Evolutionary conservation across 2,797 vertebrate species (phyloP).

Genomic region (Nannoperca australis): DNA sequence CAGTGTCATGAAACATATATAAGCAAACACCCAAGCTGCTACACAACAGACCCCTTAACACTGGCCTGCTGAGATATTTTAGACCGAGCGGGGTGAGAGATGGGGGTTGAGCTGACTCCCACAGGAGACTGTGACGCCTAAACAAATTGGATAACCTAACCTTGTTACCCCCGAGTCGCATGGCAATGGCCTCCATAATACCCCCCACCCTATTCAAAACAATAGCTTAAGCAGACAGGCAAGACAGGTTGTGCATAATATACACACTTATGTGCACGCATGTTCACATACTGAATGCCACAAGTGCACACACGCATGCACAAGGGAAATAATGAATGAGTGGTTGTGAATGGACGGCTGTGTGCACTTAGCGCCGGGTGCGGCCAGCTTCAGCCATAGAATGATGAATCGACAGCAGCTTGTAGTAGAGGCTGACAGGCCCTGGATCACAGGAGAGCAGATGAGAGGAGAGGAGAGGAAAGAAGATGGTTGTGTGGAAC

Average conservation of each 20-base stretch:
- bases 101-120: constrained; percentile 72
- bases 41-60: constrained; percentile 50
- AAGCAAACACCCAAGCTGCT: constrained; percentile 63
- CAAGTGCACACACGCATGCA: constrained; percentile 51
- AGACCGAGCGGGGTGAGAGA: constrained; percentile 50
- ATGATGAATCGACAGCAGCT: constrained; percentile 81
- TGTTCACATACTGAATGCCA: constrained; percentile 64
- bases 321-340: constrained; percentile 75
- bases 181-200: constrained; percentile 69
- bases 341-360: constrained; percentile 81
- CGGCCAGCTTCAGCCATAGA: constrained; percentile 49
- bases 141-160: constrained; percentile 84
- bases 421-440: constrained; percentile 59
- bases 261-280: constrained; percentile 63
- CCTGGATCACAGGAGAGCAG: constrained; percentile 52
- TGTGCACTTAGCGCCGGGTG: constrained; percentile 78
- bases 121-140: constrained; percentile 80
- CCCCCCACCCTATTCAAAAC: constrained; percentile 70
- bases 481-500: constrained; percentile 56
- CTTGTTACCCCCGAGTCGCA: constrained; percentile 80
- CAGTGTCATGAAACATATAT: constrained; percentile 62
- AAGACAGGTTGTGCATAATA: constrained; percentile 71
- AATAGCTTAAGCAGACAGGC: constrained; percentile 74
- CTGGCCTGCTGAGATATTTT: constrained; percentile 64
- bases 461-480: constrained; percentile 37